Evolutionary conservation across 2,113 vertebrate species (phyloP).

Genomic region (Stegostoma tigrinum): DNA sequence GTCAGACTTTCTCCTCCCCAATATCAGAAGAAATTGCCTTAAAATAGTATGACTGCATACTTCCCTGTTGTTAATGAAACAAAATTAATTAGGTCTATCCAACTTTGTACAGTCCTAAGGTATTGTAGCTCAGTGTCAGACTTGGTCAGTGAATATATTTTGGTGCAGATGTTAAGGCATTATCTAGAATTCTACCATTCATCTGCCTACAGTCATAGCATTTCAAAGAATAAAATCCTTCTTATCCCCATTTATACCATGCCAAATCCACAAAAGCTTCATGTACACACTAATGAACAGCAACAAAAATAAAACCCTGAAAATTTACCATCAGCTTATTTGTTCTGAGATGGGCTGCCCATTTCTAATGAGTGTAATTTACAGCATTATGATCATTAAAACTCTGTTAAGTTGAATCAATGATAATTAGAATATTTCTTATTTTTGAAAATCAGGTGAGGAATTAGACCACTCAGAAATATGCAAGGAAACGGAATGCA

Average conservation of each 20-base stretch:
- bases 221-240: background rate
- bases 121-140: background rate
- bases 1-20: background rate
- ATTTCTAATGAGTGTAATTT: background rate
- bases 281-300: background rate
- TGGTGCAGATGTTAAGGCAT: background rate
- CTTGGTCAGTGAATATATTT: background rate
- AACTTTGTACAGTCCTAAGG: background rate
- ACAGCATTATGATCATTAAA: background rate
- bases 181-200: conserved; percentile 2
- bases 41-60: background rate
- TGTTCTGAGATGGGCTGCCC: background rate
- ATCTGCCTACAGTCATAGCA: background rate
- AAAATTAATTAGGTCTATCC: background rate
- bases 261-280: background rate
- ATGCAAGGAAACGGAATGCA: background rate
- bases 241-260: background rate
- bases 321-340: too few relatives aligned
- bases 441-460: background rate
- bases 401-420: background rate
- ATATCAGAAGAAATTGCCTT: background rate
- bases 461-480: background rate
- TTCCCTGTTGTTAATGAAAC: background rate
- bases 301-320: background rate
- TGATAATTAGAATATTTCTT: background rate